Percentiles rank a stretch among this genome's conserved stretches.
Evolutionary conservation across 2,888 invertebrate genomes (phyloP).

Genomic region (Oegoconia quadripuncta): DNA sequence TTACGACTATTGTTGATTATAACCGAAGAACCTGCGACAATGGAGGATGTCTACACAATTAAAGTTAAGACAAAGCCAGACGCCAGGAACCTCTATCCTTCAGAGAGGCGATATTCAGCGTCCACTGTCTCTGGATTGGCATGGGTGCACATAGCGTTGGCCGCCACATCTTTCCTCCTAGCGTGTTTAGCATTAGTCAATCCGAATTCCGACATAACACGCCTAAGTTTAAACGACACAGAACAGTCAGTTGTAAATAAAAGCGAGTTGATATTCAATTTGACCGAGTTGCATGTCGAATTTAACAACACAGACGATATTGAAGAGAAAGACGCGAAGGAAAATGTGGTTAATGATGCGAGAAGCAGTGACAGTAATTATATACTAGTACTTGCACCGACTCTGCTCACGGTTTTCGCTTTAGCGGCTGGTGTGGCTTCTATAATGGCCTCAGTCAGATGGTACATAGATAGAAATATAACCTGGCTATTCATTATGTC

Average conservation of each 20-base stretch:
- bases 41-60: slow-evolving; percentile 84
- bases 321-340: slow-evolving; percentile 13
- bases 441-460: slow-evolving; percentile 80
- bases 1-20: background rate
- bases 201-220: slow-evolving; percentile 33
- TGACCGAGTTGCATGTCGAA: slow-evolving; percentile 5
- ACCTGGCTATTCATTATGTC: slow-evolving; percentile 80
- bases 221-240: slow-evolving; percentile 18
- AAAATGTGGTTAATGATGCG: no score
- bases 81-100: slow-evolving; percentile 79
- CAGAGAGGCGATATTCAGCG: slow-evolving; percentile 83
- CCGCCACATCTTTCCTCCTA: slow-evolving; percentile 76
- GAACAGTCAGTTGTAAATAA: slow-evolving; percentile 20
- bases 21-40: slow-evolving; percentile 27
- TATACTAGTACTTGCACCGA: slow-evolving; percentile 69
- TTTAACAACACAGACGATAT: slow-evolving; percentile 10
- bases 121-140: slow-evolving; percentile 83
- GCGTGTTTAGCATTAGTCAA: slow-evolving; percentile 73
- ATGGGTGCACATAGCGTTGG: slow-evolving; percentile 81
- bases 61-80: slow-evolving; percentile 82
- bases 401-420: slow-evolving; percentile 71
- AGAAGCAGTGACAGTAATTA: slow-evolving; percentile 33
- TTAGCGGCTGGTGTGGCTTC: slow-evolving; percentile 74
- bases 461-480: slow-evolving; percentile 84
- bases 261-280: slow-evolving; percentile 16